A percentile compares a stretch with the other conserved stretches of the same genome.
These are phyloP conservation scores for Heliconius hermathena DNA, from an alignment of 1,140 invertebrate species.

Conservation along the genomic window DNA sequence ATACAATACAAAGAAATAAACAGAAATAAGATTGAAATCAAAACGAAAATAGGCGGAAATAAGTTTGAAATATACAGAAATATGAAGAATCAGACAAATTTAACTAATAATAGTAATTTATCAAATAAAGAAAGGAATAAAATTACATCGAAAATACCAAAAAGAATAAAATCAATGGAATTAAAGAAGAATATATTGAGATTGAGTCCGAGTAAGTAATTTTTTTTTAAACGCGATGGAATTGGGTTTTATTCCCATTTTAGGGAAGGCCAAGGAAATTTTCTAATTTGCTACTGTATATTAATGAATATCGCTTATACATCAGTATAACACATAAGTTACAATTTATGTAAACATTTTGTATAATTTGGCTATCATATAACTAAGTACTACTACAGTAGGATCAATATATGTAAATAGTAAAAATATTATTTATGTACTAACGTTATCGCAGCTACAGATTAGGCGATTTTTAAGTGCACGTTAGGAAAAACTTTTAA, in stretches of 20 bases:
- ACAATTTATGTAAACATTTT: too few relatives aligned
- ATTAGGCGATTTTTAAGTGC: too few relatives aligned
- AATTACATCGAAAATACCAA: conserved; percentile 34
- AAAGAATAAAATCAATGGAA: conserved; percentile 33
- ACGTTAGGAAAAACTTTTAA: too few relatives aligned
- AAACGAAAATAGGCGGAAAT: conserved; percentile 44
- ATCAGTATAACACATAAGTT: background rate
- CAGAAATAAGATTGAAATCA: conserved; percentile 24
- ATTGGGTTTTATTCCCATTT: background rate
- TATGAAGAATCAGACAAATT: background rate
- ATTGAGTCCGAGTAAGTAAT: conserved; percentile 47
- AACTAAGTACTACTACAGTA: too few relatives aligned
- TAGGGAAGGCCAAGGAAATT: too few relatives aligned
- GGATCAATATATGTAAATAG: too few relatives aligned
- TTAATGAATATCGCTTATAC: background rate
- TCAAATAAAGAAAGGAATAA: background rate
- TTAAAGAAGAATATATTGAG: conserved; percentile 46
- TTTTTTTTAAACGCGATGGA: background rate
- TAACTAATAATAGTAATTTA: background rate
- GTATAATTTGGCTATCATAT: too few relatives aligned
- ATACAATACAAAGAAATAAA: conserved; percentile 31
- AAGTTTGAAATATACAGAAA: conserved; percentile 4
- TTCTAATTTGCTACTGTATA: too few relatives aligned
- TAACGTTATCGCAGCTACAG: too few relatives aligned
- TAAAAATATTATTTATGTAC: too few relatives aligned